Percentiles rank a stretch among this genome's conserved stretches.
Conservation (phyloP, 2,113 vertebrate genomes). For the Morone chrysops region DNA sequence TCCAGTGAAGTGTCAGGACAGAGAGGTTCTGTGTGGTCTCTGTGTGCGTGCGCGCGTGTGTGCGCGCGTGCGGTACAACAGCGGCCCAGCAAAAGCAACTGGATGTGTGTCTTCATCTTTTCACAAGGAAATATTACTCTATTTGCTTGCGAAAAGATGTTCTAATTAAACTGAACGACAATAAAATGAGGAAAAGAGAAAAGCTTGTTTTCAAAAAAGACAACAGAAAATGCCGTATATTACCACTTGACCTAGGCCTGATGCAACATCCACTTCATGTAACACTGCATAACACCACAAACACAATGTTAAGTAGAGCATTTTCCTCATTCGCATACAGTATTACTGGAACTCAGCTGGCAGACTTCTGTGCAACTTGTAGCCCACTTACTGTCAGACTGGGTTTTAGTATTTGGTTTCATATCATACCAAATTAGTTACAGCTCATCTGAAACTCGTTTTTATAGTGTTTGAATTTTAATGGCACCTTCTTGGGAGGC, state of each 20-base stretch:
- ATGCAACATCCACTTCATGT: background rate
- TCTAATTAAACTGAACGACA: background rate
- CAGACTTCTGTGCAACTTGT: background rate
- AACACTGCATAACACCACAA: background rate
- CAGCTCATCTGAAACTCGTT: slow-evolving; percentile 10
- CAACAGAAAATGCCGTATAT: background rate
- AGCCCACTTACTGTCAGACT: background rate
- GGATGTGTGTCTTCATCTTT: background rate
- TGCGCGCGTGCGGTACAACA: slow-evolving; percentile 3
- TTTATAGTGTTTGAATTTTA: background rate
- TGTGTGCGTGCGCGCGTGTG: background rate
- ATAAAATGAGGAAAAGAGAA: background rate
- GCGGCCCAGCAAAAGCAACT: background rate
- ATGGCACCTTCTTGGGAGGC: background rate
- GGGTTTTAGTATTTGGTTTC: background rate
- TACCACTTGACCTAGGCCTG: background rate
- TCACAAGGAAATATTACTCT: background rate
- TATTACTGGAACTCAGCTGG: background rate
- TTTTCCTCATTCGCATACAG: background rate
- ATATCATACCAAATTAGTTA: background rate
- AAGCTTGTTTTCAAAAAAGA: background rate
- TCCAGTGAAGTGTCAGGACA: slow-evolving; percentile 20
- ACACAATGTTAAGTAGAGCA: background rate
- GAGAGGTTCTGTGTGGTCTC: slow-evolving; percentile 36
- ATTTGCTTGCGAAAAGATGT: background rate